Evolutionary conservation across 1,140 invertebrate species (phyloP), one percentile per base, ranked within the genome.

Genomic region (Vanessa atalanta): DNA sequence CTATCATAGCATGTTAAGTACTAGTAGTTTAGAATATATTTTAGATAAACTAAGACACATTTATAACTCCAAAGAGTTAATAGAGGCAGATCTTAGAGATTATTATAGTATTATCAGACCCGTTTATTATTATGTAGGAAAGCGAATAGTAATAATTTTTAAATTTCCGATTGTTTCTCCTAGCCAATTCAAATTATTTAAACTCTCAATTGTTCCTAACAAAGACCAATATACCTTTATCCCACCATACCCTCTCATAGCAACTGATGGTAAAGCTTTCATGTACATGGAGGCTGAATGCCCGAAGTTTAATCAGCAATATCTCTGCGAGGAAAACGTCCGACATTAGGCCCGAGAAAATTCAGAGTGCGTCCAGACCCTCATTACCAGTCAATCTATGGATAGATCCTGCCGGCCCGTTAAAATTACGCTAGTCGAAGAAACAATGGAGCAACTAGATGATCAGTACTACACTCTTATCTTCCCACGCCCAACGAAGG

Each of bases 401-500:
- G 76, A 73, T 55, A 67, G 70, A 50, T 65, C 63, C 1, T 79
- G 78, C 57, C 14, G 64, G 50, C 50, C 50, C 50, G 50, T 51
- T 51, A 51, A 51, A 51, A 51, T 51, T 51, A 51, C 14, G 50
- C 50, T 51, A 31, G 65, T 57, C 26, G 26, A 31, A 31, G 26
- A 13, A 75, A 73, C 13, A 71, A 70, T 26, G 61, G 50, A 51
- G 14, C 14, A 51, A 51, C 50, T 51, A 51, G 50, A 51, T 51
- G 50, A 51, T 51, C 50, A 51, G 50, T 51, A 51, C 50, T 51
- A 51, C 13, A 51, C 50, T 51, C 50, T 51, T 51, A 51, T 51
- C 50, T 51, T 78, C 43, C 79, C 73, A 43, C 53, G 47, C 13
- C 72, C 74, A 3, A 77, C 78, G 8, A 77, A 77, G 50, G 50